phyloP scores from a whole-genome alignment of 1,140 invertebrate species.

The Panonychus citri region DNA sequence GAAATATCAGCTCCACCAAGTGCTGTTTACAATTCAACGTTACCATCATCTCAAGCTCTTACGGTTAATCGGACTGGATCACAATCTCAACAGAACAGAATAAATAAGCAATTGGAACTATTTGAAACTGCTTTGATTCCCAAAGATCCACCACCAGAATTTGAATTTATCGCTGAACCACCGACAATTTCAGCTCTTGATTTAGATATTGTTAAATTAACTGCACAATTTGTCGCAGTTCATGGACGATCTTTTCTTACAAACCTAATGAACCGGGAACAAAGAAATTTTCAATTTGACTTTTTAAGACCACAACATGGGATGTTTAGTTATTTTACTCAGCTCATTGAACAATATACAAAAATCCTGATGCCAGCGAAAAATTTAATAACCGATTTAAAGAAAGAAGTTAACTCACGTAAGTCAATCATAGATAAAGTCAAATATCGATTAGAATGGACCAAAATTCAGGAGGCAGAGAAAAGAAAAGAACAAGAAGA shows the following conservation, averaged over 20 bases:
- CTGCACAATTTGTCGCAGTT: constrained; percentile 93
- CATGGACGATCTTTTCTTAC: constrained; percentile 95
- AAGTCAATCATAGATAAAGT: constrained; percentile 54
- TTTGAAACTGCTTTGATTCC: constrained; percentile 70
- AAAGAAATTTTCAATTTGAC: constrained; percentile 96
- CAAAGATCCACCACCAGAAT: constrained; percentile 81
- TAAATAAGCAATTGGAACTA: constrained; percentile 35
- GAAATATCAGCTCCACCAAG: constrained; percentile 1
- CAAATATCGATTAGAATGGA: constrained; percentile 84
- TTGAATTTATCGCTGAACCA: constrained; percentile 93
- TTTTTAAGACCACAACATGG: constrained; percentile 95
- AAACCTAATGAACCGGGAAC: constrained; percentile 92
- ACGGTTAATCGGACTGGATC: too few species aligned
- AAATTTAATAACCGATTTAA: constrained; percentile 54
- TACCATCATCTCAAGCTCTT: background rate
- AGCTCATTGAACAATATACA: constrained; percentile 91
- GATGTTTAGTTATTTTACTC: constrained; percentile 94
- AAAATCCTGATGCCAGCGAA: constrained; percentile 85
- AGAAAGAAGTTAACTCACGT: constrained; percentile 45
- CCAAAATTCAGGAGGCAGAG: constrained; percentile 74
- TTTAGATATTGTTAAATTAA: constrained; percentile 91
- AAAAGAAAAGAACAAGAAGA: constrained; percentile 77
- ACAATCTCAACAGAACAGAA: constrained; percentile 22
- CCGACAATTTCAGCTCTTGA: constrained; percentile 96
- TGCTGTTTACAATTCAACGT: background rate